Evolutionary conservation across 2,113 vertebrate species (phyloP).

Genomic region (Drymodes brunneopygia): DNA sequence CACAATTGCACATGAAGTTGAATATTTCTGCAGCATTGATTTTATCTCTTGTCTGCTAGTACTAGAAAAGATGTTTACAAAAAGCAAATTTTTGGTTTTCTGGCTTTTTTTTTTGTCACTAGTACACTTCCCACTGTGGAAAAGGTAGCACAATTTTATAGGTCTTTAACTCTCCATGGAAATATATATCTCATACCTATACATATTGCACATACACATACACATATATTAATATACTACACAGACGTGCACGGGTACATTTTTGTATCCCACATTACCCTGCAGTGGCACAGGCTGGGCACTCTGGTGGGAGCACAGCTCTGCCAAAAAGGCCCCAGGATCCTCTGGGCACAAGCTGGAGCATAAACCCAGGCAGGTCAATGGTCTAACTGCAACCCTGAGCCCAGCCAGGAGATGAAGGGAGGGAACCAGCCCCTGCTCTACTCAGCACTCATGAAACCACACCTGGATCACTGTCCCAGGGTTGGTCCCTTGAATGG

Average conservation of each 20-base stretch:
- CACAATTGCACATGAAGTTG: not conserved
- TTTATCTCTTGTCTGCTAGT: not conserved
- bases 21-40: not conserved
- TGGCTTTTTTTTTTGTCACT: fast-evolving
- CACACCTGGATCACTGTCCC: not conserved
- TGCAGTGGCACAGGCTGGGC: not conserved
- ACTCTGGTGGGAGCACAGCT: not conserved
- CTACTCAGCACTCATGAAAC: not conserved
- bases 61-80: not conserved
- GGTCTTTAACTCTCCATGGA: not conserved
- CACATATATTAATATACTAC: not conserved
- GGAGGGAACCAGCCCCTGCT: not conserved
- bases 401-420: not conserved
- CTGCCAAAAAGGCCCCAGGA: not conserved
- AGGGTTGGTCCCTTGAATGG: not conserved
- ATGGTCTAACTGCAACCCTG: fast-evolving
- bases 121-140: not conserved
- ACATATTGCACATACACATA: too few relatives aligned
- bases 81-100: not conserved
- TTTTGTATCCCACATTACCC: not conserved
- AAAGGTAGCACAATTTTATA: not conserved
- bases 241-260: too few relatives aligned
- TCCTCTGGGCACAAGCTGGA: not conserved
- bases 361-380: not conserved
- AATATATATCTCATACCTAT: not conserved